Base-by-base conservation (phyloP, 2,797 vertebrate species). In the Coccyzus lansbergi region DNA sequence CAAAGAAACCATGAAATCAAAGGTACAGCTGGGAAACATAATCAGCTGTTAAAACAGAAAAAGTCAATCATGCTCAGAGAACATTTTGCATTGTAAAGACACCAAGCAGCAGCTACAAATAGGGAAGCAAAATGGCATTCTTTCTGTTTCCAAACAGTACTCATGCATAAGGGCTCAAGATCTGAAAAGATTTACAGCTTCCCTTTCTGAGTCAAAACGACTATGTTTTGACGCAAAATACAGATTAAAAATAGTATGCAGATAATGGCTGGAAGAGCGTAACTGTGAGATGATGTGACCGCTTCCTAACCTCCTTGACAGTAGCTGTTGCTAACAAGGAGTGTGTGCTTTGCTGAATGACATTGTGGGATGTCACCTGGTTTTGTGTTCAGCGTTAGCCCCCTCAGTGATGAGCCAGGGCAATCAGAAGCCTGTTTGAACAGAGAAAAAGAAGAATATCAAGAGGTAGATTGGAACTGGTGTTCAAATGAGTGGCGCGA, bases 401-500 rank as follows among this genome's bases (percentile, higher is more conserved):
- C 65, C 72, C 16, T 67, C 94, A 93, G 88, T 75, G 89, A 93
- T 94, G 90, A 97, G 82, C 83, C 11, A 58, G 82, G 55, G 90
- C 93, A 90, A 95, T 94, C 36, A 87, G 67, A 81, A 88, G 38
- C 82, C 88, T 92, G 67, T 96, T 95, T 97, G 96, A 97, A 95
- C 84, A 94, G 92, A 93, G 88, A 67, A 95, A 91, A 97, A 96
- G 81, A 74, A 86, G 93, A 96, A 90, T 95, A 97, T 96, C 86
- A 97, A 96, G 97, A 97, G 76, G 72, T 22, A 74, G 93, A 94
- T 88, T 97, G 88, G 87, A 97, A 96, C 24, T 87, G 49, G 94
- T 92, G 90, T 92, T 96, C 91, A 94, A 97, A 97, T 77, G 87
- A 96, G 96, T 93, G 93, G 92, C 84, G 63, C 78, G 46, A 96